Base-by-base conservation (phyloP, 2,113 vertebrate genomes). In the Barnardius zonarius region DNA sequence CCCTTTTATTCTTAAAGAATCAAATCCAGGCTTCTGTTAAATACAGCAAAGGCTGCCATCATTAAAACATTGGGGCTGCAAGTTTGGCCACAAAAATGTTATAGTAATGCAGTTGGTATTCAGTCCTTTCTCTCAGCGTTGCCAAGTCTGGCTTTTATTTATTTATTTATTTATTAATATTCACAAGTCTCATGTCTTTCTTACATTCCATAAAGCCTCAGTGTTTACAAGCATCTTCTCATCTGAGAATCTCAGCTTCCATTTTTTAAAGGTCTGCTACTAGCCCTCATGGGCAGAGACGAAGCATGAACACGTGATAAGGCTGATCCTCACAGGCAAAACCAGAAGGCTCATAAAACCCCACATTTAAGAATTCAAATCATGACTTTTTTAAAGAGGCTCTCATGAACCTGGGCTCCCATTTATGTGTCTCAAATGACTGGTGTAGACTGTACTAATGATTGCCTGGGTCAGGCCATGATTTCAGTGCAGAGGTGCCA, bases 21-120 rank as follows among this genome's bases (percentile, higher is more conserved):
- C 74, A 95, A 96, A 95, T 89, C 96, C 96, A 97, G 95, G 88
- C 77, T 95, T 89, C 89, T 94, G 95, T 89, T 86, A 93, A 95
- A 89, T 63, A 92, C 91, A 83, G 63, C 54, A 92, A 94, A 94
- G 83, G 75, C 95, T 85, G 84, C 92, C 81, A 62, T 96, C 83
- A 27, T 91, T 82, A 96, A 94, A 96, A 95, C 91, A 87, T 28
- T 54, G 92, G 94, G 91, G 93, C 88, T 96, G 88, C 92, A 91
- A 91, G 86, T 93, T 85, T 92, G 86, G 92, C 92, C 96, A 93
- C 96, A 93, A 94, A 96, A 97, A 97, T 95, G 95, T 94, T 95
- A 81, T 78, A 17, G 93, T 86, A 91, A 83, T 78, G 66, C 83
- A 82, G 63, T 49, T 69, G 92, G 91, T 87, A 95, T 96, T 96